Percentiles rank a stretch among this genome's conserved stretches.
Conservation (phyloP, 1,140 invertebrate genomes). For the Antheraea mylitta region DNA sequence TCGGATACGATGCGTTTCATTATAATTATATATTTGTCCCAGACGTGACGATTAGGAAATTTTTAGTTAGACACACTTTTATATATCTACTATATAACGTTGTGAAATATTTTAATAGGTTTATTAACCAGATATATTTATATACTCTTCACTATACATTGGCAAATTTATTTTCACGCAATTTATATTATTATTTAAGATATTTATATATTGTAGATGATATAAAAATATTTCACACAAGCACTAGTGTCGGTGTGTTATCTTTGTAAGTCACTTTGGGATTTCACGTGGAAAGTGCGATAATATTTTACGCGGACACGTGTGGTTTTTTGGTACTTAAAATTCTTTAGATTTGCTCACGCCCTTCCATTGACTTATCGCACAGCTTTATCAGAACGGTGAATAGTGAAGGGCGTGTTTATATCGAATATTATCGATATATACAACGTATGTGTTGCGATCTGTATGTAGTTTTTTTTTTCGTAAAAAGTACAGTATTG, state of each 20-base stretch:
- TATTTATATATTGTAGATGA: too few relatives aligned
- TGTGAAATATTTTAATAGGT: not conserved
- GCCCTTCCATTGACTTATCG: slow-evolving; percentile 21
- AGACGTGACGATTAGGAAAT: not conserved
- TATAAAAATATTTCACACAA: not conserved
- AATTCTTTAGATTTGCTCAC: slow-evolving; percentile 23
- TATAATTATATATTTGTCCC: not conserved
- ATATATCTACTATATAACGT: not conserved
- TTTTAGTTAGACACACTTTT: too few relatives aligned
- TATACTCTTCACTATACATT: too few relatives aligned
- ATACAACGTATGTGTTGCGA: not conserved
- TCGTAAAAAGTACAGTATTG: not conserved
- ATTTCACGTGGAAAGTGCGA: not conserved
- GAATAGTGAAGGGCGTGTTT: slow-evolving; percentile 17
- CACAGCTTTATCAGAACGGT: slow-evolving; percentile 22
- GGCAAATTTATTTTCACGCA: too few relatives aligned
- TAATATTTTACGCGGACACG: slow-evolving; percentile 16
- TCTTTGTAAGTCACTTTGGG: not conserved
- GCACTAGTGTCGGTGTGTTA: not conserved
- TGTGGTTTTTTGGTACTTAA: slow-evolving; percentile 25
- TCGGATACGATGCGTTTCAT: not conserved
- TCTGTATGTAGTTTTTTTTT: slow-evolving; percentile 12
- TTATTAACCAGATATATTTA: not conserved
- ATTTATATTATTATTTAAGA: too few relatives aligned
- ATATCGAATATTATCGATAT: slow-evolving; percentile 6